Conservation (phyloP, 2,797 vertebrate genomes). For the Lutjanus argentimaculatus region DNA sequence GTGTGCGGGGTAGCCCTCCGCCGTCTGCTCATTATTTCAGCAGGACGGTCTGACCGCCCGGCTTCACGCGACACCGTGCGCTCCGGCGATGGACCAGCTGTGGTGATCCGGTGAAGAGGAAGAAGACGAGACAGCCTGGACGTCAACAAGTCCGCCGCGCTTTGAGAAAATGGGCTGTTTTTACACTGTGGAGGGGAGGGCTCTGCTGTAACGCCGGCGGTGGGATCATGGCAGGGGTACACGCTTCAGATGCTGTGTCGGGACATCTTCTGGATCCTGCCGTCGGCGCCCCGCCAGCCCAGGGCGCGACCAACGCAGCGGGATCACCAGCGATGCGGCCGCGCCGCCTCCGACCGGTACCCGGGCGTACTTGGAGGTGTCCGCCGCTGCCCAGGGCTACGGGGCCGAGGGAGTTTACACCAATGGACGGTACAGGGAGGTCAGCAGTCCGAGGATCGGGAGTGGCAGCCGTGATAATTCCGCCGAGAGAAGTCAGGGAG, state of each 20-base stretch:
- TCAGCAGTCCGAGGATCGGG: constrained; percentile 77
- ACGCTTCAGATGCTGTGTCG: constrained; percentile 82
- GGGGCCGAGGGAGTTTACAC: constrained; percentile 83
- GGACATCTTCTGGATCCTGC: constrained; percentile 80
- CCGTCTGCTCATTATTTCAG: constrained; percentile 60
- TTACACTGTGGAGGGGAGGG: constrained; percentile 35
- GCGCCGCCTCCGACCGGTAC: constrained; percentile 54
- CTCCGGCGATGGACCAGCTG: constrained; percentile 51
- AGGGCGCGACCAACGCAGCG: constrained; percentile 69
- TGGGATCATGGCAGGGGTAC: constrained; percentile 85
- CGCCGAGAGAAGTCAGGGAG: constrained; percentile 81
- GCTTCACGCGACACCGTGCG: constrained; percentile 41
- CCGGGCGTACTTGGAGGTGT: constrained; percentile 84
- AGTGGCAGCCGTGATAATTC: constrained; percentile 85
- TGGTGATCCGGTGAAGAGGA: constrained; percentile 32
- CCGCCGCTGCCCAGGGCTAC: constrained; percentile 78
- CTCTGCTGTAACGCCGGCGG: constrained; percentile 73
- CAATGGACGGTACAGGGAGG: constrained; percentile 84
- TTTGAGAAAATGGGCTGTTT: constrained; percentile 72
- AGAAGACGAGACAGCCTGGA: constrained; percentile 45
- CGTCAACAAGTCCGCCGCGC: constrained; percentile 51
- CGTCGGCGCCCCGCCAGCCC: constrained; percentile 62
- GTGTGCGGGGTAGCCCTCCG: constrained; percentile 22
- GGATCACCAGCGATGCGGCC: constrained; percentile 67
- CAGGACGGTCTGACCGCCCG: constrained; percentile 41